phyloP scores from a whole-genome alignment of 2,113 vertebrate species.

The Corynorhinus townsendii region DNA sequence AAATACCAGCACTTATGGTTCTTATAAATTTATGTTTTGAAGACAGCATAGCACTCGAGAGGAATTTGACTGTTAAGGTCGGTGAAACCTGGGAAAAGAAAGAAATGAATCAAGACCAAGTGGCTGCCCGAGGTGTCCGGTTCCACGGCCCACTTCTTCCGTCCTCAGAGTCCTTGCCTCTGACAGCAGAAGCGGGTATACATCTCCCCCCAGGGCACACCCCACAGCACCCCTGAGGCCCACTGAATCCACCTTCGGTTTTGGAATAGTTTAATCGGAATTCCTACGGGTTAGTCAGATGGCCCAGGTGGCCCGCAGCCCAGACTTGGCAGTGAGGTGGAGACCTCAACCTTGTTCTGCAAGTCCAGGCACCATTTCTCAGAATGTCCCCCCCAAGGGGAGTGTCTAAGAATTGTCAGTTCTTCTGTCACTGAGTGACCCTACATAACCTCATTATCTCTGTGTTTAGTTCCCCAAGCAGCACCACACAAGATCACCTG shows the following conservation, averaged over 20 bases:
- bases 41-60: constrained; percentile 82
- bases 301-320: too few species aligned
- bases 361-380: not conserved
- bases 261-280: not conserved
- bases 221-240: not conserved
- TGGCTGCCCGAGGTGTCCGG: too few species aligned
- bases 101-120: not conserved
- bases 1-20: constrained; percentile 96
- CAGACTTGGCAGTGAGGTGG: not conserved
- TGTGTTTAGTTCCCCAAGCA: not conserved
- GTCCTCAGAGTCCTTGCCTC: too few species aligned
- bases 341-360: not conserved
- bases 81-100: constrained; percentile 90
- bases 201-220: not conserved
- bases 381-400: not conserved
- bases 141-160: accelerated
- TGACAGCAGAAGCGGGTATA: not conserved
- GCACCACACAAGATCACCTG: not conserved
- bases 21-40: constrained; percentile 84
- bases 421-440: not conserved
- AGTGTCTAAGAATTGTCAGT: not conserved
- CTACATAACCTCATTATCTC: not conserved
- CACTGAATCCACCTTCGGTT: not conserved
- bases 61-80: constrained; percentile 91
- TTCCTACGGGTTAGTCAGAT: not conserved